Percentiles rank a stretch among this genome's conserved stretches.
These are phyloP conservation scores for Australoheros scitulus DNA, from an alignment of 2,113 vertebrate species.

Conservation along the genomic window DNA sequence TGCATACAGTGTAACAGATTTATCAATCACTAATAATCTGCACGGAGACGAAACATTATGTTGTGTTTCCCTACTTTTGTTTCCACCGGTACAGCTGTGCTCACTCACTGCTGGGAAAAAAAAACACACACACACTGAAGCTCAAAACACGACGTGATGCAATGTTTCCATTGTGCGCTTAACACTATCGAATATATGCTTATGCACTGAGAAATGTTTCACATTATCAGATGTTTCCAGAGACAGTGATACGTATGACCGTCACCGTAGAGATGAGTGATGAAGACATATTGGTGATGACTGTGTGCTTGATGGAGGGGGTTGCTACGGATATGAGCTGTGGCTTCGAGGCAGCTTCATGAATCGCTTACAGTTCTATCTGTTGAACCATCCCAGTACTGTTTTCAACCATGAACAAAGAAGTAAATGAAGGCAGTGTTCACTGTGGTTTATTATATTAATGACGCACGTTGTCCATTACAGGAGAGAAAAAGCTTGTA, in stretches of 20 bases:
- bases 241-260: rapidly evolving
- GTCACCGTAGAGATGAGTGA: neutral
- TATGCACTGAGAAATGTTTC: neutral
- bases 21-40: neutral
- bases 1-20: neutral
- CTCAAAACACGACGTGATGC: neutral
- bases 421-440: neutral
- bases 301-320: neutral
- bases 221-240: slow-evolving; percentile 24
- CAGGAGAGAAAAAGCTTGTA: neutral
- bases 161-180: slow-evolving; percentile 34
- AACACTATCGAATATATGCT: neutral
- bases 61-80: slow-evolving; percentile 5
- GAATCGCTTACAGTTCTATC: neutral
- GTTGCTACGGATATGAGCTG: slow-evolving; percentile 41
- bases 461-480: neutral
- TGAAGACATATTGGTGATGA: neutral
- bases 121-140: neutral
- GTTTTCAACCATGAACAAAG: slow-evolving; percentile 6
- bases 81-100: neutral
- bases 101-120: slow-evolving; percentile 5
- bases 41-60: neutral
- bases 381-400: neutral
- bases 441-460: slow-evolving; percentile 27
- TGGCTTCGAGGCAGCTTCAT: slow-evolving; percentile 29